Evolutionary conservation across 2,888 invertebrate genomes (phyloP).

Genomic region (Ectemnius cavifrons): DNA sequence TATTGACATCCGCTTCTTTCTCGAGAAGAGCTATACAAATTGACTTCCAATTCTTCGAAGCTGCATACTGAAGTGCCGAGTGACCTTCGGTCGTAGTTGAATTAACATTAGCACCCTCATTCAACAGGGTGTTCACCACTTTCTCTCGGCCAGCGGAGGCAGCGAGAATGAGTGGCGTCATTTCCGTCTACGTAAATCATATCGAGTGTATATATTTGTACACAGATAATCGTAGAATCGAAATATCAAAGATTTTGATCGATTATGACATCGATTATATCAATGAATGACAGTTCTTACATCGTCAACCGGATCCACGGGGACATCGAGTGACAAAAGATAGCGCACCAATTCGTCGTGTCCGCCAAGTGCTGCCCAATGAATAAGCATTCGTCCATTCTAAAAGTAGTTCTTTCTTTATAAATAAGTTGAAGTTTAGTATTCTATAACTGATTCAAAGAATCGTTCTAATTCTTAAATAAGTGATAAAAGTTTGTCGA

Average conservation of each 20-base stretch:
- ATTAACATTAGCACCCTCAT: constrained; percentile 86
- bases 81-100: constrained; percentile 87
- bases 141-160: constrained; percentile 87
- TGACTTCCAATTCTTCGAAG: constrained; percentile 89
- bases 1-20: constrained; percentile 85
- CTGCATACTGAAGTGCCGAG: constrained; percentile 90
- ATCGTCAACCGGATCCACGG: constrained; percentile 86
- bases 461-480: constrained; percentile 30
- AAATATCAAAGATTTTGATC: neutral
- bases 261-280: no score
- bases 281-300: constrained; percentile 72
- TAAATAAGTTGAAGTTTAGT: neutral
- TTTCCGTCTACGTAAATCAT: constrained; percentile 79
- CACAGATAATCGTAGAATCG: no score
- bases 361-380: constrained; percentile 90
- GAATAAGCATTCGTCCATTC: constrained; percentile 86
- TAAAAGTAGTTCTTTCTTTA: constrained; percentile 73
- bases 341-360: constrained; percentile 86
- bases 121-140: constrained; percentile 84
- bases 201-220: no score
- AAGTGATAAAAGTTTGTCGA: neutral
- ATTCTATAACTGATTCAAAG: constrained; percentile 11
- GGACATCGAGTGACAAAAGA: constrained; percentile 83
- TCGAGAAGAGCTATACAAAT: constrained; percentile 84
- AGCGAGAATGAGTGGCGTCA: constrained; percentile 89